A percentile compares a stretch with the other conserved stretches of the same genome.
These are phyloP conservation scores for Festucalex cinctus DNA, from an alignment of 2,113 vertebrate genomes.

Conservation along the genomic window DNA sequence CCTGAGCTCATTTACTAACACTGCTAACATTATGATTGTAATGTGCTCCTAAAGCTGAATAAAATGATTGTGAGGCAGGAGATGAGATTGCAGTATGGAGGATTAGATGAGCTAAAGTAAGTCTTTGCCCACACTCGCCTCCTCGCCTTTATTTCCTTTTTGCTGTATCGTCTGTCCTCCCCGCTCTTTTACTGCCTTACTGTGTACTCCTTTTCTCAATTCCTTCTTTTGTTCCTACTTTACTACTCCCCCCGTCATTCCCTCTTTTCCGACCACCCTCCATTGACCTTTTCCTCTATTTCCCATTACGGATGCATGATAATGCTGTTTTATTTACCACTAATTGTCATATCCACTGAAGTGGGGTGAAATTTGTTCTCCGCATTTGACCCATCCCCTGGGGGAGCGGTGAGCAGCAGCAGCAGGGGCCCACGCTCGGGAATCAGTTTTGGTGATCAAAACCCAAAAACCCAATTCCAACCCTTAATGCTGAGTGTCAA, in stretches of 20 bases:
- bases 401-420: too few relatives aligned
- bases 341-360: too few relatives aligned
- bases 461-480: too few relatives aligned
- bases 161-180: background rate
- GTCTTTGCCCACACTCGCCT: background rate
- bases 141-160: background rate
- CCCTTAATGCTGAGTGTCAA: too few relatives aligned
- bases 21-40: background rate
- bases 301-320: background rate
- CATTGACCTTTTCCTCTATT: background rate
- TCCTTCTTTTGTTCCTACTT: background rate
- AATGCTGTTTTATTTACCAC: too few relatives aligned
- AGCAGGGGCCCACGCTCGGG: too few relatives aligned
- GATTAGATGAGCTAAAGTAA: slow-evolving; percentile 13
- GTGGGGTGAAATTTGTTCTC: too few relatives aligned
- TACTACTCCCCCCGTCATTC: background rate
- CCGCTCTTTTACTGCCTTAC: background rate
- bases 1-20: slow-evolving; percentile 19
- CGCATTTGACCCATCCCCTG: too few relatives aligned
- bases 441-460: too few relatives aligned
- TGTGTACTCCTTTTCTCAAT: background rate
- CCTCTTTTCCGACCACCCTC: background rate
- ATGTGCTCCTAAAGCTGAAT: slow-evolving; percentile 8
- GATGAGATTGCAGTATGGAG: slow-evolving; percentile 22
- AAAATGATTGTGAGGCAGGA: slow-evolving; percentile 21